Conservation (phyloP, 1,140 invertebrate species). For the Agraylea sexmaculata region DNA sequence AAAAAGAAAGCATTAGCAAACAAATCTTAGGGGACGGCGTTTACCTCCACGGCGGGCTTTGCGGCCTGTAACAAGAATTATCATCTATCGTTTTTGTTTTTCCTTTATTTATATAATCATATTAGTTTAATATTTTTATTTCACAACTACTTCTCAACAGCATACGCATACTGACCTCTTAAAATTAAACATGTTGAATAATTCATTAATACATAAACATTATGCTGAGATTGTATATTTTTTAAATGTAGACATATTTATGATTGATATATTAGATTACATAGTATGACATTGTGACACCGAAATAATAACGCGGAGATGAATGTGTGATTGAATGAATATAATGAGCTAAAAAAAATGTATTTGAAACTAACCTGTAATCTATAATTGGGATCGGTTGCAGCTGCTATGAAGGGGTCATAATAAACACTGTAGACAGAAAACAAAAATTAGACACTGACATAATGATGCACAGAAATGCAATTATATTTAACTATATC, state of each 20-base stretch:
- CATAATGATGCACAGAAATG: no score
- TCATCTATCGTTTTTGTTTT: slow-evolving; percentile 34
- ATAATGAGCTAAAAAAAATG: slow-evolving; percentile 2
- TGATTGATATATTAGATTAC: slow-evolving; percentile 2
- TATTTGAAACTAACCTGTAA: slow-evolving; percentile 60
- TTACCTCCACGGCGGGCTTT: slow-evolving; percentile 54
- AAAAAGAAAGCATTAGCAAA: slow-evolving; percentile 30
- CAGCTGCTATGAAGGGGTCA: slow-evolving; percentile 87
- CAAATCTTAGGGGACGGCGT: slow-evolving; percentile 30
- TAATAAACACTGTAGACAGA: slow-evolving; percentile 74
- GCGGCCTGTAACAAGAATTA: slow-evolving; percentile 51
- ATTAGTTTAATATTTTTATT: no score
- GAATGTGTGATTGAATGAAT: slow-evolving; percentile 4
- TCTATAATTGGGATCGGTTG: slow-evolving; percentile 81
- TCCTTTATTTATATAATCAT: no score
- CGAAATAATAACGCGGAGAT: not conserved
- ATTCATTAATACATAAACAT: not conserved
- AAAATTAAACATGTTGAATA: not conserved
- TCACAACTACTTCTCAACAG: no score
- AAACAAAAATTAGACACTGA: slow-evolving; percentile 28
- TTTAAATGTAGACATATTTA: no score
- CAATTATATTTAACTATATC: no score
- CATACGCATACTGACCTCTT: no score
- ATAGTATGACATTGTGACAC: slow-evolving; percentile 3
- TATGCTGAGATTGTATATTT: not conserved